A percentile compares a stretch with the other conserved stretches of the same genome.
These are phyloP conservation scores for Drosophila micromelanica DNA, from an alignment of 1,140 invertebrate genomes.

Conservation along the genomic window DNA sequence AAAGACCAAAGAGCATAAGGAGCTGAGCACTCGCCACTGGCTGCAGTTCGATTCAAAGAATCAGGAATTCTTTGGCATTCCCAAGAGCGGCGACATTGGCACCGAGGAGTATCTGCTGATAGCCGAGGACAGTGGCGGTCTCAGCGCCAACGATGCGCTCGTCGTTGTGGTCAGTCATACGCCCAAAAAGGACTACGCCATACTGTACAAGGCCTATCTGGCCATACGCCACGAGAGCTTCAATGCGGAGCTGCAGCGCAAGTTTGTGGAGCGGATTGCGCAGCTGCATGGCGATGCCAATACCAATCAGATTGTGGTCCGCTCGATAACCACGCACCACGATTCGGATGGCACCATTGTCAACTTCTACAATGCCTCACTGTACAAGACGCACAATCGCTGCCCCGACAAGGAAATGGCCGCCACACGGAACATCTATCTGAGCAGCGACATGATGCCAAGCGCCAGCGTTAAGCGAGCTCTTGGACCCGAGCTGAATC, in stretches of 20 bases:
- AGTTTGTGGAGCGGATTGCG: slow-evolving; percentile 91
- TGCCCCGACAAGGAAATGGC: slow-evolving; percentile 92
- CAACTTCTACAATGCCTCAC: slow-evolving; percentile 88
- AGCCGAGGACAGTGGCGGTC: slow-evolving; percentile 87
- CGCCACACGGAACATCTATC: slow-evolving; percentile 88
- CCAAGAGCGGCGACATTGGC: slow-evolving; percentile 88
- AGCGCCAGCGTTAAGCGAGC: slow-evolving; percentile 88
- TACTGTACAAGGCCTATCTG: slow-evolving; percentile 92
- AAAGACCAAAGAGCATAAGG: slow-evolving; percentile 88
- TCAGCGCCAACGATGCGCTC: slow-evolving; percentile 91
- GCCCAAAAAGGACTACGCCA: slow-evolving; percentile 86
- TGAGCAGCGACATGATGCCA: slow-evolving; percentile 87
- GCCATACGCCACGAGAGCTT: slow-evolving; percentile 90
- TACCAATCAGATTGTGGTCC: slow-evolving; percentile 89
- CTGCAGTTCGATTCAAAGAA: slow-evolving; percentile 94
- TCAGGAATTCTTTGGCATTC: slow-evolving; percentile 95
- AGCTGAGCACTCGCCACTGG: slow-evolving; percentile 90
- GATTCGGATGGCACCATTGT: slow-evolving; percentile 75
- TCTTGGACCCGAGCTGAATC: slow-evolving; percentile 91
- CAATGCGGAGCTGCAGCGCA: slow-evolving; percentile 89
- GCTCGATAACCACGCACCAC: slow-evolving; percentile 82
- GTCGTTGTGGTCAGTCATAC: slow-evolving; percentile 89
- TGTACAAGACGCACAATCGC: slow-evolving; percentile 86
- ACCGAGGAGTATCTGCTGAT: slow-evolving; percentile 91
- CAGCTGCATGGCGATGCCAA: slow-evolving; percentile 91